Evolutionary conservation across 2,888 invertebrate species (phyloP), one percentile per base, ranked within the genome.

Genomic region (Mythimna impura): DNA sequence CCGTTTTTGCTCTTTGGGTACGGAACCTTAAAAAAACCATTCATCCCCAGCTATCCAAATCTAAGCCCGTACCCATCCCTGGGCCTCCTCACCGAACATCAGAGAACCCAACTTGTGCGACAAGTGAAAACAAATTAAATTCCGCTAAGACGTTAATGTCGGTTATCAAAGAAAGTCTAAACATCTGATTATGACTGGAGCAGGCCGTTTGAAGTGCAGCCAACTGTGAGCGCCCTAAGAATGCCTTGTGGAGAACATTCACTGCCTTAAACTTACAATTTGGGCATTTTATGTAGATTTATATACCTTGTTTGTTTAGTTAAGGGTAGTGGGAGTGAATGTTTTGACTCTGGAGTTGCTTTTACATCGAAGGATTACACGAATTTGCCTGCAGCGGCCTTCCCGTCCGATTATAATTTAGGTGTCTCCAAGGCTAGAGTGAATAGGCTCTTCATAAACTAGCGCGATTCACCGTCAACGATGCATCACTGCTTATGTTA

Each of bases 111-210:
- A 73, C 67, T 83, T 83, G 83, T 72, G 85, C 85, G 91, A 89
- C 89, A 89, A 91, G 89, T 90, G 90, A 91, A 92, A 91, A 91
- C 92, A 95, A 95, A 95, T 95, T 95, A 95, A 95, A 95, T 95
- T 95, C 94, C 93, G 82, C 82, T 82, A 87, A 94, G 93, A 94
- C 91, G 93, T 85, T 92, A 93, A 93, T 94, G 92, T 92, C 89
- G 92, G 91, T 93, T 94, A 94, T 94, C 95, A 95, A 95, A 95
- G 95, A 94, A 94, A 91, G 92, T 92, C 94, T 93, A 92, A 94
- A 91, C 92, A 89, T 91, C 92, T 94, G 94, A 94, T 94, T 92
- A 93, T 94, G 94, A 94, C 88, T 92, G 91, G 87, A 86, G 87
- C 85, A 75, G 67, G 77, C 81, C 92, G 95, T 95, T 96, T 95